Evolutionary conservation across 2,888 invertebrate species (phyloP).

Genomic region (Thelaira solivaga): DNA sequence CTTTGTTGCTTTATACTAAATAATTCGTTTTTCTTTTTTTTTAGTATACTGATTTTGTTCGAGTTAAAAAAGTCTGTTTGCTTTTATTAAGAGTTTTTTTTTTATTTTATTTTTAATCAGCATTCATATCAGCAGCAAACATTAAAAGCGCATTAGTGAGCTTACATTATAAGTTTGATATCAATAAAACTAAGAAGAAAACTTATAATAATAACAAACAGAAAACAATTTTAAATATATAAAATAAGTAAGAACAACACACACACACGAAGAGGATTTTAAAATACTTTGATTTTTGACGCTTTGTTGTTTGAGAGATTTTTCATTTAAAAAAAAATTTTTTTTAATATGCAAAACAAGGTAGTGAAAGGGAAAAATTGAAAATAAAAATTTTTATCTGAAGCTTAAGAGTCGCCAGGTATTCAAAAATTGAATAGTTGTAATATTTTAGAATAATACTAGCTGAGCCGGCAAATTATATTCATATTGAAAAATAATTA

Average conservation of each 20-base stretch:
- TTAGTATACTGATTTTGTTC: constrained; percentile 40
- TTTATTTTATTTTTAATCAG: constrained; percentile 70
- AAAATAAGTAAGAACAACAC: background rate
- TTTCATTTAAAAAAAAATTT: no score
- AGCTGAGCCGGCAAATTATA: no score
- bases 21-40: constrained; percentile 14
- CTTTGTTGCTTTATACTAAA: constrained; percentile 39
- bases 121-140: constrained; percentile 77
- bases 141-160: constrained; percentile 78
- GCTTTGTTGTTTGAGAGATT: background rate
- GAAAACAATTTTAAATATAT: constrained; percentile 24
- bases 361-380: no score
- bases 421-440: no score
- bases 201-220: background rate
- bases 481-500: no score
- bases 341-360: no score
- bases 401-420: no score
- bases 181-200: constrained; percentile 52
- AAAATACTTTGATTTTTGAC: constrained; percentile 10
- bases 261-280: background rate
- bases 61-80: constrained; percentile 56
- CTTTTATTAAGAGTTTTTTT: constrained; percentile 46
- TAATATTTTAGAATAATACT: no score
- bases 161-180: constrained; percentile 68
- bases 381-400: no score